These are phyloP conservation scores for Apostichopus leukothele DNA, from an alignment of 53 echinoderm and acorn worm genomes.

Conservation along the genomic window DNA sequence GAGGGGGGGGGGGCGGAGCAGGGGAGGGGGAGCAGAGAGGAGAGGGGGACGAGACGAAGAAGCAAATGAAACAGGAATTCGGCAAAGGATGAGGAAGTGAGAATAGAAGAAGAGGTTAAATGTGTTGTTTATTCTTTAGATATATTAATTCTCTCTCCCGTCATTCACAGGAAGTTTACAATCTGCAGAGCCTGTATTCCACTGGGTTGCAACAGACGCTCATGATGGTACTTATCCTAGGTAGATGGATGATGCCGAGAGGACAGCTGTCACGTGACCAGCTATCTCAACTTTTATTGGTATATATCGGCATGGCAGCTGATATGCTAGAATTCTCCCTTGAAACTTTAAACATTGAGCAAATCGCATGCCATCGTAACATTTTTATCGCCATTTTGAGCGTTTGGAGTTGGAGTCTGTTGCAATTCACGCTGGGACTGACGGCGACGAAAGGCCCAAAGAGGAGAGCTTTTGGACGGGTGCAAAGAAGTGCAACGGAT, in stretches of 20 bases:
- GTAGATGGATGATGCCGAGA: conserved; percentile 85
- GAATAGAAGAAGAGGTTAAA: no score
- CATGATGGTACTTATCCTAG: conserved; percentile 82
- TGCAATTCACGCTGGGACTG: conserved; percentile 85
- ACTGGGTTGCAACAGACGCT: conserved; percentile 84
- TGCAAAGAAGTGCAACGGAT: conserved; percentile 49
- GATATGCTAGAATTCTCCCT: conserved; percentile 93
- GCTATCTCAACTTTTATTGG: conserved; percentile 88
- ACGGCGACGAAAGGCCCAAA: conserved; percentile 83
- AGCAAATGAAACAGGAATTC: no score
- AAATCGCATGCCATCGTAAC: conserved; percentile 63
- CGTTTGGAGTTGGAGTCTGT: conserved; percentile 86
- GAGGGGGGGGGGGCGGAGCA: no score
- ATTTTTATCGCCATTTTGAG: conserved; percentile 70
- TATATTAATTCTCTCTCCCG: no score
- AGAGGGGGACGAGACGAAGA: no score
- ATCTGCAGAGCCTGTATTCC: conserved; percentile 58
- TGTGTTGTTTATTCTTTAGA: no score
- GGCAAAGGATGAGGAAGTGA: no score
- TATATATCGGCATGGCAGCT: conserved; percentile 98
- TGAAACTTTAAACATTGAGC: conserved; percentile 71
- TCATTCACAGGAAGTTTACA: conserved; percentile 61
- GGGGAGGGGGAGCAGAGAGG: no score
- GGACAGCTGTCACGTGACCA: conserved; percentile 91
- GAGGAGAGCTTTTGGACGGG: conserved; percentile 63